Evolutionary conservation across 35 echinoderm and acorn worm species (phyloP).

Genomic region (Heliocidaris tuberculata): DNA sequence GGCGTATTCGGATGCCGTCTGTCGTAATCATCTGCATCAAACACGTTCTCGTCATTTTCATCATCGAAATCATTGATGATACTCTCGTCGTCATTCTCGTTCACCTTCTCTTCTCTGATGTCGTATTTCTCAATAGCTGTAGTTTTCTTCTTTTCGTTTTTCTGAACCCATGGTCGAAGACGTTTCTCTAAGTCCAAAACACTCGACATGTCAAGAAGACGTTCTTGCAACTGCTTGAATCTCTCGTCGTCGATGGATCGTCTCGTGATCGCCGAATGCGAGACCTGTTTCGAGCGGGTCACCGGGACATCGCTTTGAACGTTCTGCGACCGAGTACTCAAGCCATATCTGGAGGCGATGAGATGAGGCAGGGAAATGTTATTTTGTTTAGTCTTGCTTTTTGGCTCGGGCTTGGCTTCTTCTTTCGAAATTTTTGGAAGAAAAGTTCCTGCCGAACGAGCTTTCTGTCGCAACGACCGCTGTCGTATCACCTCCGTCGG

Average conservation of each 20-base stretch:
- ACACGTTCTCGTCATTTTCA: background rate
- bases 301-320: background rate
- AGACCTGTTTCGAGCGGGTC: background rate
- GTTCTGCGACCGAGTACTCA: background rate
- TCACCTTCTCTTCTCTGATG: background rate
- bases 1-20: constrained; percentile 20
- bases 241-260: constrained; percentile 26
- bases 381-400: background rate
- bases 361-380: background rate
- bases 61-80: background rate
- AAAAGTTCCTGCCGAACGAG: constrained; percentile 6
- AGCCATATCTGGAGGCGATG: background rate
- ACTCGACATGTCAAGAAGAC: constrained; percentile 26
- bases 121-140: background rate
- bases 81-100: background rate
- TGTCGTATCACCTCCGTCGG: constrained; percentile 27
- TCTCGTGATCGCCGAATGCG: background rate
- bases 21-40: background rate
- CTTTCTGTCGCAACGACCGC: background rate
- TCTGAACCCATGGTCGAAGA: background rate
- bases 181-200: constrained; percentile 20
- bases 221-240: constrained; percentile 7
- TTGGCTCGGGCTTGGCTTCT: background rate
- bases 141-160: background rate
- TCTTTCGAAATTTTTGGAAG: constrained; percentile 18